These are phyloP conservation scores for Ephialtes manifestator DNA, from an alignment of 2,888 invertebrate genomes.

Conservation along the genomic window DNA sequence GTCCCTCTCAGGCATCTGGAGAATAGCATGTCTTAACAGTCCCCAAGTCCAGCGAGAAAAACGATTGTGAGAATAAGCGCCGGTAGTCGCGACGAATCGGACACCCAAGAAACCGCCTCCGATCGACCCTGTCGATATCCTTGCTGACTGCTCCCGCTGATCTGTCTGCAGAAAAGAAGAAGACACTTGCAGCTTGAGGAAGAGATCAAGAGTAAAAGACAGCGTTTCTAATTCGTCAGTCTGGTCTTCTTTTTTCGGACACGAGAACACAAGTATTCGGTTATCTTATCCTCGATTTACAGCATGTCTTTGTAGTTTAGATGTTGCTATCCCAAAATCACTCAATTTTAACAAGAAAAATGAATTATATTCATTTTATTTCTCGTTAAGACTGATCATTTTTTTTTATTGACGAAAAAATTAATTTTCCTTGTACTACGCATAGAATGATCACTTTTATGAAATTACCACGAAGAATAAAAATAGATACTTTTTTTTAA, in stretches of 20 bases:
- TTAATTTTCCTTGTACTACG: too few relatives aligned
- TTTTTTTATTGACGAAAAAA: too few relatives aligned
- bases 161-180: slow-evolving; percentile 24
- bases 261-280: slow-evolving; percentile 27
- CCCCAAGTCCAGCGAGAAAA: slow-evolving; percentile 23
- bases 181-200: slow-evolving; percentile 5
- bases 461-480: too few relatives aligned
- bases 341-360: too few relatives aligned
- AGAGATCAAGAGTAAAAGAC: slow-evolving; percentile 47
- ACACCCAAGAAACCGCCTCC: slow-evolving; percentile 65
- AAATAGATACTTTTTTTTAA: too few relatives aligned
- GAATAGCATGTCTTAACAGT: slow-evolving; percentile 3
- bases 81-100: slow-evolving; percentile 58
- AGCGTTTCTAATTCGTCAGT: slow-evolving; percentile 55
- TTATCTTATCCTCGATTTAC: slow-evolving; percentile 41
- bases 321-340: too few relatives aligned
- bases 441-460: too few relatives aligned
- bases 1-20: slow-evolving; percentile 65
- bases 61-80: slow-evolving; percentile 53
- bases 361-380: too few relatives aligned
- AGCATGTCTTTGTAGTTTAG: slow-evolving; percentile 6
- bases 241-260: slow-evolving; percentile 6
- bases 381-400: too few relatives aligned
- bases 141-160: slow-evolving; percentile 14
- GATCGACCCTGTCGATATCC: slow-evolving; percentile 66